Percentiles rank a stretch among this genome's conserved stretches.
phyloP scores from a whole-genome alignment of 2,113 vertebrate genomes.

The Antechinus flavipes region DNA sequence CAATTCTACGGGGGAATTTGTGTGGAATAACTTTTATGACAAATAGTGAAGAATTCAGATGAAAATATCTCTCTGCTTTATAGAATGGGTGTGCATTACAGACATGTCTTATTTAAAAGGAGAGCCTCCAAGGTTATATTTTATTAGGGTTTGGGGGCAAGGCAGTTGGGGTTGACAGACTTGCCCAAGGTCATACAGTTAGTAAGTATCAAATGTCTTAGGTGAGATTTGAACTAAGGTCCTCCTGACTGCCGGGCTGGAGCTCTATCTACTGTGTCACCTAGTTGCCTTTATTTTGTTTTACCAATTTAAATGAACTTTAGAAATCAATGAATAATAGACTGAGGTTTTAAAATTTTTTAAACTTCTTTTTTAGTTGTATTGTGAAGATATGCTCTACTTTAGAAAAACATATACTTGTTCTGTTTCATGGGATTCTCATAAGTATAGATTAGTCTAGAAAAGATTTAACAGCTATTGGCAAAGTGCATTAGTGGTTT shows the following conservation, averaged over 20 bases:
- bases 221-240: too few species aligned
- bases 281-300: neutral
- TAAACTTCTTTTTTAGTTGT: neutral
- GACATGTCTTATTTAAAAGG: neutral
- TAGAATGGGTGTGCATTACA: neutral
- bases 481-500: neutral
- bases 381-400: neutral
- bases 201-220: too few species aligned
- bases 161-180: too few species aligned
- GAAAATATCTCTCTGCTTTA: neutral
- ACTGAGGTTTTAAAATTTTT: neutral
- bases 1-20: neutral
- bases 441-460: neutral
- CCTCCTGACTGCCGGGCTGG: too few species aligned
- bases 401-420: neutral
- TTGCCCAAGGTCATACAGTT: too few species aligned
- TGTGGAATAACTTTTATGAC: neutral
- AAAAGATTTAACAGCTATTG: neutral
- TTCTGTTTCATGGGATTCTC: neutral
- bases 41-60: neutral
- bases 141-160: too few species aligned
- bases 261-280: too few species aligned
- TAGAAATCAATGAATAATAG: neutral
- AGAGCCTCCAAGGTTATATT: neutral
- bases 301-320: neutral